Conservation (phyloP, 1,140 invertebrate species). For the Tetragonula clypearis region DNA sequence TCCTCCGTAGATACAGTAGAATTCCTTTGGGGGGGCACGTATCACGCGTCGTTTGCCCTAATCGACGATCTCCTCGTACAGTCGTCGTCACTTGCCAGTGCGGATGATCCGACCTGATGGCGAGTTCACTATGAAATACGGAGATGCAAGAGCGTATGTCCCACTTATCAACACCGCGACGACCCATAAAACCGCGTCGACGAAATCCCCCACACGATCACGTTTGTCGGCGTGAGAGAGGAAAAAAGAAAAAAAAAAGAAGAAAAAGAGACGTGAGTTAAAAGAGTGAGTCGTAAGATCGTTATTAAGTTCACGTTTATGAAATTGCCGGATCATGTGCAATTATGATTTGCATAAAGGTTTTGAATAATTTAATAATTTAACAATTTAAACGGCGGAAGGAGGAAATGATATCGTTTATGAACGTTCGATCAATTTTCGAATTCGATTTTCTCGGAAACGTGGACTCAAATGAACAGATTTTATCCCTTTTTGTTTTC, state of each 20-base stretch:
- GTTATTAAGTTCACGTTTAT: too few relatives aligned
- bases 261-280: background rate
- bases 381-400: background rate
- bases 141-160: conserved; percentile 78
- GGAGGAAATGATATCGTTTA: too few relatives aligned
- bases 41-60: background rate
- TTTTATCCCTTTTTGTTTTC: too few relatives aligned
- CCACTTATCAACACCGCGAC: conserved; percentile 74
- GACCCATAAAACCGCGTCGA: conserved; percentile 61
- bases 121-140: conserved; percentile 77
- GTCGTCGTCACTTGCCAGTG: background rate
- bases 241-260: background rate
- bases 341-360: background rate
- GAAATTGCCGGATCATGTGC: too few relatives aligned
- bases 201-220: conserved; percentile 56
- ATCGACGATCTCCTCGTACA: background rate
- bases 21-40: background rate
- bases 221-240: background rate
- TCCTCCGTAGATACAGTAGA: background rate
- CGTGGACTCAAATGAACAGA: too few relatives aligned
- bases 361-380: too few relatives aligned
- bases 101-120: conserved; percentile 67
- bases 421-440: too few relatives aligned
- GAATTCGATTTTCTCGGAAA: too few relatives aligned
- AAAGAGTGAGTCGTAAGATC: too few relatives aligned